A percentile compares a stretch with the other conserved stretches of the same genome.
Evolutionary conservation across 2,797 vertebrate species (phyloP).

Genomic region (Poecilia wingei): DNA sequence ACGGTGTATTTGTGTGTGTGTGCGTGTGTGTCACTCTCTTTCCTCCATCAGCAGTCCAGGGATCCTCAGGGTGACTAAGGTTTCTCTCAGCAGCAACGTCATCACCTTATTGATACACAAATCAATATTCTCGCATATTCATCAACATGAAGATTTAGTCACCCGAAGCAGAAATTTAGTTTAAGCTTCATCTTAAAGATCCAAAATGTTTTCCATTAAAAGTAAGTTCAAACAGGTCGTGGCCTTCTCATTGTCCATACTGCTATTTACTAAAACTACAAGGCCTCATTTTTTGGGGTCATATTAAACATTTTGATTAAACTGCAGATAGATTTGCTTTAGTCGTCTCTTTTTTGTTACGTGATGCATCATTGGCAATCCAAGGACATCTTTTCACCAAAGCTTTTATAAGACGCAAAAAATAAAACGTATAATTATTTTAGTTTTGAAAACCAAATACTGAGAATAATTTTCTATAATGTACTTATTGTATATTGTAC

Average conservation of each 20-base stretch:
- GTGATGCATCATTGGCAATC: background rate
- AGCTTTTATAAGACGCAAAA: background rate
- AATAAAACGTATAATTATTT: background rate
- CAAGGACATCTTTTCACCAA: background rate
- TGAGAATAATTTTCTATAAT: background rate
- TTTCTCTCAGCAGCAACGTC: slow-evolving; percentile 35
- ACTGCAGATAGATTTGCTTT: background rate
- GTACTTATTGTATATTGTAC: background rate
- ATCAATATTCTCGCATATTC: slow-evolving; percentile 58
- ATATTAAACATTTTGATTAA: background rate
- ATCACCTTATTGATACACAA: slow-evolving; percentile 55
- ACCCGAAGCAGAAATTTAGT: background rate
- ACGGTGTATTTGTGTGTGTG: background rate
- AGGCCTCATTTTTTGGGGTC: background rate
- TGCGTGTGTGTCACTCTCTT: slow-evolving; percentile 26
- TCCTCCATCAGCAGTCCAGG: slow-evolving; percentile 62
- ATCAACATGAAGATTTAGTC: slow-evolving; percentile 44
- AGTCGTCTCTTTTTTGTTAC: background rate
- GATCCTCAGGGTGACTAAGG: slow-evolving; percentile 43
- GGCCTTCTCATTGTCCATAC: background rate
- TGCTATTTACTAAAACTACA: background rate
- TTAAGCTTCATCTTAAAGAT: background rate
- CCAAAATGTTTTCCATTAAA: background rate
- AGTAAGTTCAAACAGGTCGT: background rate
- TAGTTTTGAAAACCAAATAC: background rate